Evolutionary conservation across 2,888 invertebrate genomes (phyloP), one percentile per base, ranked within the genome.

Genomic region (Subacronicta megacephala): DNA sequence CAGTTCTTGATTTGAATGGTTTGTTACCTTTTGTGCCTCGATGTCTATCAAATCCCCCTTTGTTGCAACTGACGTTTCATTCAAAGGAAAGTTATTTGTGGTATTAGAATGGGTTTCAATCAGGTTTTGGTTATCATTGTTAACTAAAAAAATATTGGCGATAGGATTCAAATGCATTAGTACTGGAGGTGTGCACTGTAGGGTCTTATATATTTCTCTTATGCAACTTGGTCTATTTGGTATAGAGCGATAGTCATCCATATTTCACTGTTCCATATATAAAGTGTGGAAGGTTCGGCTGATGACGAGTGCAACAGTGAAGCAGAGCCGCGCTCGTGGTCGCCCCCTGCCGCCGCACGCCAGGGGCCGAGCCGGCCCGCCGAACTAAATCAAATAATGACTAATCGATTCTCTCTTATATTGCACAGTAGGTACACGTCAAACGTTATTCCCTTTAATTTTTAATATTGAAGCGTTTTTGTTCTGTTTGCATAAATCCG

Each of bases 331-430:
- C 83, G 84, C 84, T 90, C 90, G 90, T 89, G 88, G 89, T 84
- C 84, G 80, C 90, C 92, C 92, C 93, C 93, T 81, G 89, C 85
- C 80, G 92, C 79, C 85, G 55, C 92, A 62, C 93, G 65, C 82
- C 93, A 83, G 93, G 93, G 87, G 90, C 87, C 88, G 56, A 75
- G 77, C 83, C 83, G 82, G 84, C 83, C 86, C 87, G 89, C 89
- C 90, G 91, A 91, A 93, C 94, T 93, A 94, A 94, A 93, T 93
- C 94, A 94, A 93, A 94, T 93, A 94, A 93, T 94, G 94, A 94
- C 94, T 93, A 94, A 94, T 94, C 93, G 94, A 90, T 90, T 93
- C 87, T 88, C 82, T 87, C 90, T 89, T 89, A 92, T 92, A 94
- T 94, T 93, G 93, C 93, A 94, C 94, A 93, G 94, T 93, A 94